phyloP scores from a whole-genome alignment of 2,888 invertebrate genomes.

The Cephus rjabovi region DNA sequence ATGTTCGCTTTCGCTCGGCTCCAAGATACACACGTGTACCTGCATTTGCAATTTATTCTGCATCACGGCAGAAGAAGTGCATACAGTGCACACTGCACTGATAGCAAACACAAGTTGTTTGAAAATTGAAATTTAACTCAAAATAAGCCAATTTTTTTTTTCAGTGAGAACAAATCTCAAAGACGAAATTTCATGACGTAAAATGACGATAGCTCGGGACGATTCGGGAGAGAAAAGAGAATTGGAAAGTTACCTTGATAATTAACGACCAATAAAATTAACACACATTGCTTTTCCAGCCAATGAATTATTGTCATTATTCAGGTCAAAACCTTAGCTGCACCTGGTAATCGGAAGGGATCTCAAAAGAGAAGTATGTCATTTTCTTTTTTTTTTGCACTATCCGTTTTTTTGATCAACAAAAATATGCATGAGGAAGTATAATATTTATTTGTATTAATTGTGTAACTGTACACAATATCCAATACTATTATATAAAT shows the following conservation, averaged over 20 bases:
- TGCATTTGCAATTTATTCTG: background rate
- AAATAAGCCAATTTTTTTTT: background rate
- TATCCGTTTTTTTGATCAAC: background rate
- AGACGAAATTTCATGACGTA: background rate
- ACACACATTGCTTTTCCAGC: background rate
- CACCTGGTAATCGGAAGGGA: background rate
- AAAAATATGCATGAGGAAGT: no score
- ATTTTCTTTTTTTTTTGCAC: background rate
- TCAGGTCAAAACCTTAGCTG: background rate
- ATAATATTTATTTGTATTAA: background rate
- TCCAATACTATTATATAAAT: background rate
- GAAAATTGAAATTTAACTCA: background rate
- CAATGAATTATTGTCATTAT: background rate
- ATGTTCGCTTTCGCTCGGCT: background rate
- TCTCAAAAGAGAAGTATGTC: background rate
- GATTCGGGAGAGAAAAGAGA: background rate
- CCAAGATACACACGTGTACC: background rate
- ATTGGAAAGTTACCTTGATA: background rate
- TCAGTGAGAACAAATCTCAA: background rate
- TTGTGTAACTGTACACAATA: no score
- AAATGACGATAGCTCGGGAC: background rate
- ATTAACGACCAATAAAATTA: background rate
- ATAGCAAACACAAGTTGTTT: background rate
- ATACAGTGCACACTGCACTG: background rate
- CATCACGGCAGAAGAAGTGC: background rate